Percentiles rank a stretch among this genome's conserved stretches.
phyloP scores from a whole-genome alignment of 2,113 vertebrate genomes.

The Pygoscelis antarcticus region DNA sequence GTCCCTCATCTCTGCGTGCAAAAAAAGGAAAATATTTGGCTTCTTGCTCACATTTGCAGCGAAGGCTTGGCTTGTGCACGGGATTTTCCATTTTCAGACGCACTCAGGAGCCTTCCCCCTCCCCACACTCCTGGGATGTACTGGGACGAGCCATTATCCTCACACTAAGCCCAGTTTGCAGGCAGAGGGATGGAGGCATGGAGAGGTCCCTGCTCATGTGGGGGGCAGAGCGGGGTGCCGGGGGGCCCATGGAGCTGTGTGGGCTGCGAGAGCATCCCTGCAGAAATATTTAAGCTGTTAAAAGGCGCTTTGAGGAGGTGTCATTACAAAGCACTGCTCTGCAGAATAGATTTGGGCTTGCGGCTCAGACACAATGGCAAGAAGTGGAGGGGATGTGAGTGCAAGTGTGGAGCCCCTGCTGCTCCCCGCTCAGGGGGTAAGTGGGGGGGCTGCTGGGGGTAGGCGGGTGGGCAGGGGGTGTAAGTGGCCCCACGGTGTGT shows the following conservation, averaged over 20 bases:
- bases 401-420: neutral
- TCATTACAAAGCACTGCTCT: neutral
- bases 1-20: neutral
- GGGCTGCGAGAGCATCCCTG: neutral
- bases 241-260: fast-evolving
- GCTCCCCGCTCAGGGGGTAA: neutral
- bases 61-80: neutral
- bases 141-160: neutral
- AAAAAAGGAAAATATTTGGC: neutral
- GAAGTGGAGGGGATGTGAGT: neutral
- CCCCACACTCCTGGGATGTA: fast-evolving
- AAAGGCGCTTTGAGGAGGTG: neutral
- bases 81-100: neutral
- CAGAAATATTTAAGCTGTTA: conserved; percentile 26
- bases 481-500: fast-evolving
- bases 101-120: neutral
- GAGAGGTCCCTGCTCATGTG: neutral
- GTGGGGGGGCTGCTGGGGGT: neutral
- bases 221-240: neutral
- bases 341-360: conserved; percentile 56
- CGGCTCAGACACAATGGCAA: neutral
- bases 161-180: neutral
- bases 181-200: neutral
- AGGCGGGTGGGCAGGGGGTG: neutral
- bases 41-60: neutral